Conservation (phyloP, 2,888 invertebrate species). For the Eustalomyia histrio region DNA sequence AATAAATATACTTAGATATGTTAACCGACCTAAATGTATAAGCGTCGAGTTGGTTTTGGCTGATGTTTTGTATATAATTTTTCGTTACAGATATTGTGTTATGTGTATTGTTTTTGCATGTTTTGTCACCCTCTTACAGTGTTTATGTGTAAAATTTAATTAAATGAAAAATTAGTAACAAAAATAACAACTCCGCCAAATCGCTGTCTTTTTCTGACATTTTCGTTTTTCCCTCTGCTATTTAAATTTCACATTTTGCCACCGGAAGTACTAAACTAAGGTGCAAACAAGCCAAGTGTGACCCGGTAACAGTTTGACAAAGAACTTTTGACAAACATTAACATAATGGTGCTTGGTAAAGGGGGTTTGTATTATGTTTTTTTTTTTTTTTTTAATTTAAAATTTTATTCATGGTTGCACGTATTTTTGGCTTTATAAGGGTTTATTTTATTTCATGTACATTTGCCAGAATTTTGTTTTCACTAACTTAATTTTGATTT, state of each 20-base stretch:
- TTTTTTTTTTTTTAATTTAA: background rate
- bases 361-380: background rate
- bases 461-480: background rate
- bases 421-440: slow-evolving; percentile 2
- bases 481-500: background rate
- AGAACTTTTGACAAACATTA: slow-evolving; percentile 32
- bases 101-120: too few species aligned
- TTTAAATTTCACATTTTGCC: slow-evolving; percentile 6
- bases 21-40: too few species aligned
- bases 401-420: slow-evolving; percentile 16
- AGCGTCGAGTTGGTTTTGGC: background rate
- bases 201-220: background rate
- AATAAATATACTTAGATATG: too few species aligned
- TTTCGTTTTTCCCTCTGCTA: background rate
- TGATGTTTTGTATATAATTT: background rate
- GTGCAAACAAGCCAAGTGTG: slow-evolving; percentile 50
- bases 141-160: slow-evolving; percentile 43
- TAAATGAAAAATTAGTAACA: slow-evolving; percentile 33
- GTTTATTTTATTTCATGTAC: background rate
- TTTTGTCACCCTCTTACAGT: too few species aligned
- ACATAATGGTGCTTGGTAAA: background rate
- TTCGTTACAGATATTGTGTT: background rate
- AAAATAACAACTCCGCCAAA: background rate
- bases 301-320: slow-evolving; percentile 38
- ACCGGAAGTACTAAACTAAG: slow-evolving; percentile 50